phyloP scores from a whole-genome alignment of 2,797 vertebrate genomes.

The Lemur catta region DNA sequence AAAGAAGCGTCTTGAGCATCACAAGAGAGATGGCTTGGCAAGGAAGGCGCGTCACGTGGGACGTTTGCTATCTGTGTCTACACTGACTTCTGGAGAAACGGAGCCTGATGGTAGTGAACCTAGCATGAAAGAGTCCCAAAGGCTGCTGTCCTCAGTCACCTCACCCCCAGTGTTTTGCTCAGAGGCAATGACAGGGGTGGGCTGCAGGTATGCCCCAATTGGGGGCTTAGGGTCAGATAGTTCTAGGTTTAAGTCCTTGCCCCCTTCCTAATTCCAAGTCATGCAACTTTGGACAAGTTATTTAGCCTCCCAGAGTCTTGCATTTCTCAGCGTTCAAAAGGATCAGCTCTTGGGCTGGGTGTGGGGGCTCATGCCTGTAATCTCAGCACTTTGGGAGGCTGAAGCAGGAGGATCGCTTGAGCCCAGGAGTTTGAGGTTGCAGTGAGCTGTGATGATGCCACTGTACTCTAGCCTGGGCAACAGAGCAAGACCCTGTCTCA shows the following conservation, averaged over 20 bases:
- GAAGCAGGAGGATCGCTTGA: neutral
- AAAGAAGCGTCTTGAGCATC: neutral
- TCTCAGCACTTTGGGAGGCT: neutral
- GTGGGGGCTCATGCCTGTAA: neutral
- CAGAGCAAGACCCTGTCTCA: neutral
- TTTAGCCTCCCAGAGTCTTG: neutral
- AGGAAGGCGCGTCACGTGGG: neutral
- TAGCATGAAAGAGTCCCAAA: neutral
- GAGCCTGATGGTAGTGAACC: neutral
- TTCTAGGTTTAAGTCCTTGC: neutral
- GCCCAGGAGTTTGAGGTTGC: neutral
- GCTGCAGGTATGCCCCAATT: neutral
- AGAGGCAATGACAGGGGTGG: neutral
- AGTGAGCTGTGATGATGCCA: no score
- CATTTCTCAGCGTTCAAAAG: neutral
- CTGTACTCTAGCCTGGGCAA: neutral
- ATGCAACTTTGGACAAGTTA: neutral
- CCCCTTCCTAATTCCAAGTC: neutral
- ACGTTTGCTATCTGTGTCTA: neutral
- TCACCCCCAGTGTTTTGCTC: neutral
- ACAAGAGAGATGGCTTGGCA: conserved; percentile 16
- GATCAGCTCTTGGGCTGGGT: neutral
- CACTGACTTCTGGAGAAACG: neutral
- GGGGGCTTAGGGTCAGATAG: neutral
- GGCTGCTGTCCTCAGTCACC: neutral